Evolutionary conservation across 2,797 vertebrate species (phyloP), one percentile per base, ranked within the genome.

Genomic region (Coilia nasus): DNA sequence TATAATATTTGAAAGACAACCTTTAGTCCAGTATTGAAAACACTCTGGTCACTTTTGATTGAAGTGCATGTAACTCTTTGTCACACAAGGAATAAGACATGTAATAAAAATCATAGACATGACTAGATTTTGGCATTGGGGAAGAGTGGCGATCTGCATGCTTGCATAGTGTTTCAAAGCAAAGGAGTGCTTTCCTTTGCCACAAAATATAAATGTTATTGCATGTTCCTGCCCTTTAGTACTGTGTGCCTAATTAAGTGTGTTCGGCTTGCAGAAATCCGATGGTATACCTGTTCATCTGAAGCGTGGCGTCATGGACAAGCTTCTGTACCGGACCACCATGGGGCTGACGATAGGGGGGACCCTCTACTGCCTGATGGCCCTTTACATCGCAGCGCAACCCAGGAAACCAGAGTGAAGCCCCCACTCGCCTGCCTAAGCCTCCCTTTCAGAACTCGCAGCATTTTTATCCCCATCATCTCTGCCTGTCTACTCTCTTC

Each of bases 331-430:
- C 94, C 96, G 98, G 93, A 99, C 97, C 94, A 99, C 98, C 46
- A 97, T 99, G 98, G 97, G 97, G 46, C 96, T 99, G 86, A 97
- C 98, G 0, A 31, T 99, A 59, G 98, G 98, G 35, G 98, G 98
- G 85, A 94, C 95, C 85, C 90, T 97, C 89, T 99, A 99, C 93
- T 98, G 97, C 88, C 91, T 99, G 85, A 87, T 99, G 82, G 98
- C 97, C 0, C 94, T 99, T 81, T 98, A 97, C 94, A 95, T 98
- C 85, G 97, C 97, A 25, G 93, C 97, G 23, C 97, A 97, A 85
- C 95, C 98, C 90, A 90, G 86, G 87, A 97, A 96, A 83, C 3
- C 31, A 19, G 23, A 90, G 59, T 86, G 87, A 87, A 41, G n/a
- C 35, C 28, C 15, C 56, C 14, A 47, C 19, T n/a, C 23, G 25